phyloP scores from a whole-genome alignment of 1,140 invertebrate species.

The Drosophila dunni region DNA sequence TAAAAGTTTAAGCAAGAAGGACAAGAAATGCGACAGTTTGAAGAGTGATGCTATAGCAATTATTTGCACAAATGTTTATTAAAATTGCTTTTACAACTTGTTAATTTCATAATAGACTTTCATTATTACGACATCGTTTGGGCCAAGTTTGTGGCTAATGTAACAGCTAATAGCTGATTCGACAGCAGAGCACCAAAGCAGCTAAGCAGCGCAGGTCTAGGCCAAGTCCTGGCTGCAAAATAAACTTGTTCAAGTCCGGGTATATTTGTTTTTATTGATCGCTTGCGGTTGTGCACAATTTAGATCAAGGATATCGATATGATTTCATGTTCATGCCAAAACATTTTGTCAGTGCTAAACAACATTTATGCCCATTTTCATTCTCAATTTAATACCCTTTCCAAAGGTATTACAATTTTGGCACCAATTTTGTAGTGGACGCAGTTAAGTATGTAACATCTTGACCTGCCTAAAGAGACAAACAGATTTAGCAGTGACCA shows the following conservation, averaged over 20 bases:
- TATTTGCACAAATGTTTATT: constrained; percentile 71
- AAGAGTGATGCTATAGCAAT: constrained; percentile 47
- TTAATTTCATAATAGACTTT: constrained; percentile 63
- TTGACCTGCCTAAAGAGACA: no score
- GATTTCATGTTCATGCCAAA: constrained; percentile 65
- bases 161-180: constrained; percentile 14
- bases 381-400: constrained; percentile 1
- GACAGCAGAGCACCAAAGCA: constrained; percentile 8
- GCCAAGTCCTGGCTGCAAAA: constrained; percentile 38
- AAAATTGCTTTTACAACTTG: constrained; percentile 73
- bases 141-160: background rate
- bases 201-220: background rate
- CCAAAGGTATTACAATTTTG: no score
- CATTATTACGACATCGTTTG: constrained; percentile 25
- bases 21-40: constrained; percentile 26
- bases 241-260: constrained; percentile 58
- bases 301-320: constrained; percentile 80
- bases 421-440: no score
- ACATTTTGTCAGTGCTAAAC: constrained; percentile 74
- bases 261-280: constrained; percentile 68
- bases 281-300: constrained; percentile 80
- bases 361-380: constrained; percentile 78
- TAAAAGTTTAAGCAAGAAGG: constrained; percentile 32
- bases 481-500: no score
- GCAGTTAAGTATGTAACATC: no score